Base-by-base conservation (phyloP, 2,113 vertebrate species). In the Fulmarus glacialis region DNA sequence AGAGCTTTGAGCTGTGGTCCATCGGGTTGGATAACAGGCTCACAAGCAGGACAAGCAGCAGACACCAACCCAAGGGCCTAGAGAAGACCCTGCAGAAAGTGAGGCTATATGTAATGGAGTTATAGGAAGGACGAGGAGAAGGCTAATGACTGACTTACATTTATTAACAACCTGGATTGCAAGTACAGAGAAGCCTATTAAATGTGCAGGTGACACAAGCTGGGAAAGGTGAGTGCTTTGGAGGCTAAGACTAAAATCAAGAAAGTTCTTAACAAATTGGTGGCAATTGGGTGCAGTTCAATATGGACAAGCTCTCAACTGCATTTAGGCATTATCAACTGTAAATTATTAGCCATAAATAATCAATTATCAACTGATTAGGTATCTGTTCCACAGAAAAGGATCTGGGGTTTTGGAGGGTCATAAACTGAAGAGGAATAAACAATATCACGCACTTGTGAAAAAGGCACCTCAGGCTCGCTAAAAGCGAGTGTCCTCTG, bases 111-210 rank as follows among this genome's bases (percentile, higher is more conserved):
- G 12, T 29, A 47, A 60, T 4, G 36, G 45, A 22, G 11, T 13
- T 32, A 5, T 0, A 58, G 68, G 22, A 43, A 85, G 40, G 50
- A 38, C 0, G 12, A 71, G 66, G 36, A 66, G 36, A 1, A 0
- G 14, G 34, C 13, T 53, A 20, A 70, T 6, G 12, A 24, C 5
- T 50, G 12, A 24, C 5, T 50, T 56, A 18, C 6, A 13, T 5
- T 43, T 47, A 30, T 42, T 53, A 80, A 79, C 62, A 89, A 24
- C 15, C 24, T 59, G 22, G 50, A 32, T 2, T 40, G 26, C 70
- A 82, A 48, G 27, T 58, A 24, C 47, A 47, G 59, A n/a, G 34
- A 73, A 26, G 36, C 12, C 79, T n/a, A 40, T 23, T 32, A 17
- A 63, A 68, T 29, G 40, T 77, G 38, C 27, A 59, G 62, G 32